phyloP scores from a whole-genome alignment of 2,113 vertebrate genomes.

The Galeopterus variegatus region DNA sequence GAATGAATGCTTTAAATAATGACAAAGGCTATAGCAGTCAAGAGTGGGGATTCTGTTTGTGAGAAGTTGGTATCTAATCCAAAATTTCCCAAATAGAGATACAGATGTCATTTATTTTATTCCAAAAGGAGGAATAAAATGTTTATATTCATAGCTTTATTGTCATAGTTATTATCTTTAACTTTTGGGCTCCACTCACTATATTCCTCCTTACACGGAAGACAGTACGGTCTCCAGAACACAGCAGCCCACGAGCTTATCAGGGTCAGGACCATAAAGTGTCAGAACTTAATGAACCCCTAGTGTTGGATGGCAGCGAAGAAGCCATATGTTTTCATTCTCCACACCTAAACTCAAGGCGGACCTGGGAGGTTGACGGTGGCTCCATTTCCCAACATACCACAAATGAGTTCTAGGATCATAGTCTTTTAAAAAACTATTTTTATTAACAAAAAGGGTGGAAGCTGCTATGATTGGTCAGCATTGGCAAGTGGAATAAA shows the following conservation, averaged over 20 bases:
- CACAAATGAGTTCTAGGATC: neutral
- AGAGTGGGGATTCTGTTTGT: neutral
- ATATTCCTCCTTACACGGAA: neutral
- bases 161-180: neutral
- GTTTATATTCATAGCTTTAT: constrained; percentile 8
- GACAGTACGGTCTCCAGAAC: too few species aligned
- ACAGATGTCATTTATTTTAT: neutral
- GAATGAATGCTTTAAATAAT: constrained; percentile 25
- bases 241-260: neutral
- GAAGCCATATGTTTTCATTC: neutral
- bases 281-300: neutral
- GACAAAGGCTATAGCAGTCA: neutral
- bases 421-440: neutral
- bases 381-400: neutral
- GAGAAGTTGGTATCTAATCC: neutral
- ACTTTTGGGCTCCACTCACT: neutral
- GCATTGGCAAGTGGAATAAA: neutral
- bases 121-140: neutral
- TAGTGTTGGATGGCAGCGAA: neutral
- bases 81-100: neutral
- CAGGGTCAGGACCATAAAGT: neutral
- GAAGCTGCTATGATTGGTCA: neutral
- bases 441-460: neutral
- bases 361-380: neutral
- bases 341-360: neutral